Evolutionary conservation across 2,797 vertebrate species (phyloP), one percentile per base, ranked within the genome.

Genomic region (Merluccius polli): DNA sequence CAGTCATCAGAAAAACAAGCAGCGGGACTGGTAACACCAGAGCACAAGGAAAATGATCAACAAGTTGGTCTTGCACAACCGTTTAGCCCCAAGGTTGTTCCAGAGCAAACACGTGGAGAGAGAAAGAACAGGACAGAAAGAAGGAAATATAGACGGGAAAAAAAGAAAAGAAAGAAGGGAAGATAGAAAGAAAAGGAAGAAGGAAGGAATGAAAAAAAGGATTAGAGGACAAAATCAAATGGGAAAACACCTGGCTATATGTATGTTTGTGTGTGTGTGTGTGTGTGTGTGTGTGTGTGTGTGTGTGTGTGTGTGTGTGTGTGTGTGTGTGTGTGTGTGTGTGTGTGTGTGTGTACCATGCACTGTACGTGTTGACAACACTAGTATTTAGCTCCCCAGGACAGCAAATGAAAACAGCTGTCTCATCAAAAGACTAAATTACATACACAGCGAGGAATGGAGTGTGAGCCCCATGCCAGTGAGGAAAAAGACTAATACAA

Each of bases 11-110:
- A 27, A 27, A 27, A 65, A 8, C 59, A 24, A 27, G 59, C 59
- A 65, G 59, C 2, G 59, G 9, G 59, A 27, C 59, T 16, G 52
- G 52, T 48, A 48, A 24, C 21, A 59, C n/a, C 52, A 24, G 52
- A n/a, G 52, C 52, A 27, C 59, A 27, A 0, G 9, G 24, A 27
- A 65, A 10, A 27, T 72, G 27, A 83, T 74, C 18, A 80, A 74
- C 81, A 67, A 8, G 41, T 18, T 18, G 27, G 12, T 74, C 35
- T 85, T 80, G 76, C 77, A 71, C 74, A 89, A 90, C 71, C 79
- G 52, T 79, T 81, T 77, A 24, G 29, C 79, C 81, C 77, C 71
- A 59, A 15, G 87, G 79, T 83, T 77, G 65, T 90, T 89, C 79
- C 78, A 71, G 71, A 71, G 9, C 0, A 11, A 52, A 35, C 9